Conservation (phyloP, 1,140 invertebrate genomes). For the Phymastichus coffea region DNA sequence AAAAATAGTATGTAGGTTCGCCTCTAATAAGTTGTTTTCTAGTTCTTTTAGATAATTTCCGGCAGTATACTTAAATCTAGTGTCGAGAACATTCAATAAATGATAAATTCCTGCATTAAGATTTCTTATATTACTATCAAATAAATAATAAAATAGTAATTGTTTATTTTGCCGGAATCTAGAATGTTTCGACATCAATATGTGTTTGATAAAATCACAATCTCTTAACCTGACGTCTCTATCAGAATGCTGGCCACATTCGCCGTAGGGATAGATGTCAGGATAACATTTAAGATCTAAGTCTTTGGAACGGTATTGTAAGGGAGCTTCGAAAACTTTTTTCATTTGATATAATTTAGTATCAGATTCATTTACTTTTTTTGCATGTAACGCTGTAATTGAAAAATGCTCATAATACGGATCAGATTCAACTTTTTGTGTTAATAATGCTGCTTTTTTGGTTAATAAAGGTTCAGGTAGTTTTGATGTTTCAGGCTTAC, state of each 20-base stretch:
- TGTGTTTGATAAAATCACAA: slow-evolving; percentile 36
- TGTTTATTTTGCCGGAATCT: slow-evolving; percentile 39
- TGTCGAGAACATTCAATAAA: slow-evolving; percentile 39
- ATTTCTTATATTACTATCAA: slow-evolving; percentile 38
- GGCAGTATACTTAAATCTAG: slow-evolving; percentile 31
- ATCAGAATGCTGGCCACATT: slow-evolving; percentile 34
- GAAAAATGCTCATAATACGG: background rate
- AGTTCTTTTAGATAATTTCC: slow-evolving; percentile 34
- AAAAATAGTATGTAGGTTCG: slow-evolving; percentile 26
- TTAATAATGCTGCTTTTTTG: too few species aligned
- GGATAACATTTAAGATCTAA: slow-evolving; percentile 42
- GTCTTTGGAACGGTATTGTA: slow-evolving; percentile 28
- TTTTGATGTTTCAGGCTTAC: too few species aligned
- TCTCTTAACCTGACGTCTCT: slow-evolving; percentile 29
- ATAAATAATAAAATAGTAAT: slow-evolving; percentile 40
- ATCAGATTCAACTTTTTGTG: background rate
- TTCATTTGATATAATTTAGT: too few species aligned
- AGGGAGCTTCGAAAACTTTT: slow-evolving; percentile 29
- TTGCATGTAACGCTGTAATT: background rate
- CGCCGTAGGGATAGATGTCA: slow-evolving; percentile 37
- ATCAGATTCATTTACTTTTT: slow-evolving; percentile 10
- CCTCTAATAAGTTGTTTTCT: slow-evolving; percentile 31
- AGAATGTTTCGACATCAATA: slow-evolving; percentile 35
- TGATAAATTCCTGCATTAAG: slow-evolving; percentile 39
- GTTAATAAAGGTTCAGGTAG: background rate